Evolutionary conservation across 1,140 invertebrate genomes (phyloP).

Genomic region (Schlechtendalia chinensis): DNA sequence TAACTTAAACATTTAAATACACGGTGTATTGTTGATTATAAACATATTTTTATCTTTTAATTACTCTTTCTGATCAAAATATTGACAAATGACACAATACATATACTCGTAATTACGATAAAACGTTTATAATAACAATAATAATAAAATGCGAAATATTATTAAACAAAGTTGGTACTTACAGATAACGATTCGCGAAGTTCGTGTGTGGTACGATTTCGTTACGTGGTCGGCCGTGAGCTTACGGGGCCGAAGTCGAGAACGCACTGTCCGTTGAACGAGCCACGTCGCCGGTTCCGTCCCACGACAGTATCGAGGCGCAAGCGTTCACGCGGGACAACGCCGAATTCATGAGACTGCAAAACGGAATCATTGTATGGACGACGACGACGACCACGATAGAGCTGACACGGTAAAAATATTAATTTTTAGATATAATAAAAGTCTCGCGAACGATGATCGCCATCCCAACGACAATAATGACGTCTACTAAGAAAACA

Average conservation of each 20-base stretch:
- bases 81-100: too few species aligned
- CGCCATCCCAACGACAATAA: too few species aligned
- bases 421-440: neutral
- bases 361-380: neutral
- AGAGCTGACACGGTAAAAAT: neutral
- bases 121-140: too few species aligned
- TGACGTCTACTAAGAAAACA: too few species aligned
- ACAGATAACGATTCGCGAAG: neutral
- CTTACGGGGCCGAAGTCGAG: neutral
- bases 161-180: neutral
- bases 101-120: too few species aligned
- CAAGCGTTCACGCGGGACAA: neutral
- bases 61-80: too few species aligned
- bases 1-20: too few species aligned
- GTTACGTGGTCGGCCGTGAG: neutral
- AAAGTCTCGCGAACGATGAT: too few species aligned
- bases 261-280: slow-evolving; percentile 17
- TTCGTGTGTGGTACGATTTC: neutral
- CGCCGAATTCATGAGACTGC: neutral
- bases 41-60: too few species aligned
- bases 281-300: neutral
- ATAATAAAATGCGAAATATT: too few species aligned
- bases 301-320: neutral
- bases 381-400: too few species aligned
- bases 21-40: too few species aligned